Percentiles rank a stretch among this genome's conserved stretches.
Conservation (phyloP, 2,113 vertebrate species). For the Aplodontia rufa region DNA sequence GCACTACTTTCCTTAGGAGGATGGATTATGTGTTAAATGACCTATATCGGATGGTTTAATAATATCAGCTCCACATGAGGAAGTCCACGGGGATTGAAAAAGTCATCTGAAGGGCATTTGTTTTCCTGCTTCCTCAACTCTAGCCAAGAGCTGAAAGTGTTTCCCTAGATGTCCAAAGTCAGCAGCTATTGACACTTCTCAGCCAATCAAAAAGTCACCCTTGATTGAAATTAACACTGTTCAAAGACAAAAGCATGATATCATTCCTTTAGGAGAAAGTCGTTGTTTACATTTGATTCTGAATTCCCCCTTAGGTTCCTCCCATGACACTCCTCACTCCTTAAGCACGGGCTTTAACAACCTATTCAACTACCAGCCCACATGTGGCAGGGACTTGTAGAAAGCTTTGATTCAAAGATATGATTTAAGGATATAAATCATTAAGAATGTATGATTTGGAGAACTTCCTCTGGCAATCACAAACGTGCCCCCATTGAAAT, state of each 20-base stretch:
- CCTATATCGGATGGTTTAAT: constrained; percentile 24
- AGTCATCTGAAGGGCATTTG: not conserved
- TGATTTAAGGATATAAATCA: not conserved
- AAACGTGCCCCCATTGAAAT: not conserved
- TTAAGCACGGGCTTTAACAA: not conserved
- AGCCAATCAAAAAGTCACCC: not conserved
- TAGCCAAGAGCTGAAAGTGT: not conserved
- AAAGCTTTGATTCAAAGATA: not conserved
- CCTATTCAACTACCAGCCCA: not conserved
- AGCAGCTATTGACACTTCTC: not conserved
- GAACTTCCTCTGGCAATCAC: not conserved
- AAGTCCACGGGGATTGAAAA: constrained; percentile 8
- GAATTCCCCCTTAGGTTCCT: not conserved
- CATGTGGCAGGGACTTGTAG: not conserved
- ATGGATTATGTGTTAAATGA: constrained; percentile 54
- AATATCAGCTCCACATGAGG: constrained; percentile 32
- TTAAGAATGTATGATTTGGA: not conserved
- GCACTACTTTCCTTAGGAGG: not conserved
- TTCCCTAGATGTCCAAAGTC: not conserved
- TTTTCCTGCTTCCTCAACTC: not conserved
- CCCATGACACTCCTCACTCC: not conserved
- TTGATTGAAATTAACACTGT: not conserved
- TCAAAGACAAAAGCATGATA: not conserved
- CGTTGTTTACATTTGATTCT: not conserved
- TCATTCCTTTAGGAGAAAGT: not conserved